A percentile compares a stretch with the other conserved stretches of the same genome.
These are phyloP conservation scores for Eulemur mongoz DNA, from an alignment of 2,797 vertebrate species.

Conservation along the genomic window DNA sequence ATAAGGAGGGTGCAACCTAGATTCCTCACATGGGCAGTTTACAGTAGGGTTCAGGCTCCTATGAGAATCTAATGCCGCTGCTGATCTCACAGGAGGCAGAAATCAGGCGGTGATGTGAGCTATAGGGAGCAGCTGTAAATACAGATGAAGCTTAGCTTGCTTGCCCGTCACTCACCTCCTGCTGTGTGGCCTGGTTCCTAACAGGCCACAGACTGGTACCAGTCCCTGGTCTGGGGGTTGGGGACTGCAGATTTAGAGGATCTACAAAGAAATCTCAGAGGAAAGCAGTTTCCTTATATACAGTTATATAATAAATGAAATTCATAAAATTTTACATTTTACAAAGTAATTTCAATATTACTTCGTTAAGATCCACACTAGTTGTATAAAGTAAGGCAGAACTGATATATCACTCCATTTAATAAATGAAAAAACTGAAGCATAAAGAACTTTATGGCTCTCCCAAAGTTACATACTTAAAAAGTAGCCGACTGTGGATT, in stretches of 20 bases:
- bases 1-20: no score
- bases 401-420: not conserved
- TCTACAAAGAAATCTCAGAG: not conserved
- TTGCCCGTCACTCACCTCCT: no score
- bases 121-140: no score
- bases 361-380: not conserved
- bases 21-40: no score
- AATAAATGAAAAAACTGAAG: not conserved
- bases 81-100: no score
- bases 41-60: no score
- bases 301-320: not conserved
- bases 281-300: slow-evolving; percentile 1
- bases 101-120: no score
- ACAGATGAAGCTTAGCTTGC: no score
- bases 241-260: not conserved
- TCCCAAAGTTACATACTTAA: not conserved
- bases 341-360: slow-evolving; percentile 31
- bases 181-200: no score
- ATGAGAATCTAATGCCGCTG: no score
- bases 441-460: not conserved
- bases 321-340: not conserved
- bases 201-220: no score
- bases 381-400: not conserved
- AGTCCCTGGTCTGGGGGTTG: no score
- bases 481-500: not conserved